Evolutionary conservation across 2,113 vertebrate genomes (phyloP).

Genomic region (Daphoenositta chrysoptera): DNA sequence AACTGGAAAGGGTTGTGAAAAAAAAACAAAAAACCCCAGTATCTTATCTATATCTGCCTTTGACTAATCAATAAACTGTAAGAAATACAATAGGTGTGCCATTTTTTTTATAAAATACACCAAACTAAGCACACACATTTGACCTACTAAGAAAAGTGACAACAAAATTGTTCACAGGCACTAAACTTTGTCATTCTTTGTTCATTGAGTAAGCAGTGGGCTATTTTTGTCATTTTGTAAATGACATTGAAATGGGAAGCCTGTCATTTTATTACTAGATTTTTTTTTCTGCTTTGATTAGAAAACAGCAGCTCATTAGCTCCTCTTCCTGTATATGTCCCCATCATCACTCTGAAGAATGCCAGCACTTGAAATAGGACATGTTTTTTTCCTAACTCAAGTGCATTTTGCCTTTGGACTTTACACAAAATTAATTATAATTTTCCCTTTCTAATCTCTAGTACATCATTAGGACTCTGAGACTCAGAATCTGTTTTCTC

Average conservation of each 20-base stretch:
- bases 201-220: neutral
- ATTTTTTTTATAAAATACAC: neutral
- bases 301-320: conserved; percentile 55
- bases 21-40: neutral
- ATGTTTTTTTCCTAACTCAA: neutral
- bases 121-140: neutral
- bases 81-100: neutral
- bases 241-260: conserved; percentile 20
- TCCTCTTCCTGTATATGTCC: conserved; percentile 24
- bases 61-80: neutral
- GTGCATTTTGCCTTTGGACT: conserved; percentile 44
- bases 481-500: conserved; percentile 43
- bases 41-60: neutral
- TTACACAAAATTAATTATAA: conserved; percentile 56
- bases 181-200: neutral
- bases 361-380: conserved; percentile 33
- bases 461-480: conserved; percentile 43
- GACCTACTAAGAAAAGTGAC: neutral
- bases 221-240: conserved; percentile 24
- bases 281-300: conserved; percentile 40
- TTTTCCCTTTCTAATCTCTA: conserved; percentile 47
- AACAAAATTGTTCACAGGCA: neutral
- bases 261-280: conserved; percentile 14
- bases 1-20: neutral
- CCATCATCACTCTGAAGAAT: conserved; percentile 33